Evolutionary conservation across 2,113 vertebrate species (phyloP), one percentile per base, ranked within the genome.

Genomic region (Nesogale talazaci): DNA sequence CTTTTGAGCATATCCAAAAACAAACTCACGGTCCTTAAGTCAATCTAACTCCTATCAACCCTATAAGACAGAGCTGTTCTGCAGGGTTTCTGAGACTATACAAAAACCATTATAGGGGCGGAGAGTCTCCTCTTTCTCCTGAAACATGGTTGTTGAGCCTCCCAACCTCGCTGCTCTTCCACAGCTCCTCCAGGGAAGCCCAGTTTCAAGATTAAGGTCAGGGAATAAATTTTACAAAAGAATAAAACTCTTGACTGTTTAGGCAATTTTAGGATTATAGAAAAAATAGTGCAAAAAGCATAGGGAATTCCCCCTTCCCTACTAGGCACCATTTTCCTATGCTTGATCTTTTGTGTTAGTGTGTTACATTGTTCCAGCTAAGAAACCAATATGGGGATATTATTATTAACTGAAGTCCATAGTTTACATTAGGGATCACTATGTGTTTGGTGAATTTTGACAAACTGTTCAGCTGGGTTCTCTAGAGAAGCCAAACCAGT

Each of bases 1-100:
- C 36, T 88, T 82, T 82, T 83, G 83, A n/a, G n/a, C n/a, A n/a
- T n/a, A n/a, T n/a, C n/a, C n/a, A 59, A 90, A 74, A n/a, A 9
- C 46, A 52, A 52, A 52, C 46, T 12, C 46, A 52, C 46, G 10
- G 46, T 52, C 46, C 46, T 46, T 52, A 12, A 52, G 46, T 52
- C 46, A 52, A 52, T 52, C 4, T 52, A 52, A 11, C 9, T 52
- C 46, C 10, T 52, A 52, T 52, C 46, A 52, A 52, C 46, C 46
- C 9, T 11, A 6, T 6, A 52, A 52, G 46, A 52, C 46, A 52
- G 46, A 52, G 10, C 46, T 52, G 46, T 12, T 52, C 46, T 52
- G 46, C 14, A 11, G 46, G 46, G 46, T 10, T 52, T 52, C 46
- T 6, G 46, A 52, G 46, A 52, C 46, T 52, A 10, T 46, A 6